Evolutionary conservation across 2,797 vertebrate genomes (phyloP).

Genomic region (Heliangelus exortis): DNA sequence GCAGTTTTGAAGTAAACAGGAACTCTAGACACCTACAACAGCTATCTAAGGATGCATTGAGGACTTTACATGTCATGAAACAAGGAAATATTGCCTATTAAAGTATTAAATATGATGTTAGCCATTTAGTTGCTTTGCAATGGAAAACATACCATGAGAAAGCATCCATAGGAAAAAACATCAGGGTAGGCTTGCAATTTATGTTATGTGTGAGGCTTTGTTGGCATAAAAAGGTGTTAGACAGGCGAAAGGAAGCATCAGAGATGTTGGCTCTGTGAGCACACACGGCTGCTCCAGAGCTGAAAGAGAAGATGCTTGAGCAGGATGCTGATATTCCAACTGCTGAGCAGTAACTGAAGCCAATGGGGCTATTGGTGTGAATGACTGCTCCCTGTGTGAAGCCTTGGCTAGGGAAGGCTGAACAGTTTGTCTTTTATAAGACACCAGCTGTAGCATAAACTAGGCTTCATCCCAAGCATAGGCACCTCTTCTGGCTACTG

Average conservation of each 20-base stretch:
- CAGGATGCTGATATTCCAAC: background rate
- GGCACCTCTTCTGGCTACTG: background rate
- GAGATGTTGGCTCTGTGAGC: background rate
- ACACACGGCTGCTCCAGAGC: background rate
- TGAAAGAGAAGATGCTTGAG: background rate
- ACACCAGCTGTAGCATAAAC: background rate
- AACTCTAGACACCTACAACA: background rate
- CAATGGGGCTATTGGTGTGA: background rate
- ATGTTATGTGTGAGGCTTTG: background rate
- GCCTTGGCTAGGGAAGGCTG: background rate
- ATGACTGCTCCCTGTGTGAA: background rate
- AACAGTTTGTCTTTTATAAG: background rate
- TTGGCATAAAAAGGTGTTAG: background rate
- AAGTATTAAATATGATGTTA: background rate
- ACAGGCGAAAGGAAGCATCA: too few species aligned
- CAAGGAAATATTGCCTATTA: background rate
- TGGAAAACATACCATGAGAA: background rate
- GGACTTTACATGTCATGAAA: background rate
- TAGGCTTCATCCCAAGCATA: background rate
- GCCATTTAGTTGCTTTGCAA: background rate
- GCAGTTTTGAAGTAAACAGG: background rate
- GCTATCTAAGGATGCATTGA: background rate
- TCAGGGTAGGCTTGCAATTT: background rate
- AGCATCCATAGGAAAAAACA: background rate
- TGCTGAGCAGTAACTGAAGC: background rate